Percentiles rank a stretch among this genome's conserved stretches.
Conservation (phyloP, 2,888 invertebrate genomes). For the Pharmacophagus antenor region DNA sequence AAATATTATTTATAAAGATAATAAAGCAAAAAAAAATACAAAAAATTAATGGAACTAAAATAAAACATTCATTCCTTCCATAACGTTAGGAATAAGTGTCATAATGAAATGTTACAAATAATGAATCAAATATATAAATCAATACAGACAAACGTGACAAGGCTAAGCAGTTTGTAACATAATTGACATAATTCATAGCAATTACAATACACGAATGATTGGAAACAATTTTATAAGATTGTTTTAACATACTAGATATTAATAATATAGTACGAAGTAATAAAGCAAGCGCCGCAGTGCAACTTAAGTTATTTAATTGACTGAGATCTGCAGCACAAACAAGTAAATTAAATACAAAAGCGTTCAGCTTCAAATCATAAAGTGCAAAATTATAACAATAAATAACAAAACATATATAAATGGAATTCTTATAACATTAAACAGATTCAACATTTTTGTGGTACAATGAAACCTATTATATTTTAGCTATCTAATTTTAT, state of each 20-base stretch:
- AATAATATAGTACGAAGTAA: not conserved
- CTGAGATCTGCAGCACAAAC: not conserved
- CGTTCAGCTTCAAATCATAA: no score
- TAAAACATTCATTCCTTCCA: no score
- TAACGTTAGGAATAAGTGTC: constrained; percentile 1
- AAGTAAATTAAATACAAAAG: constrained; percentile 4
- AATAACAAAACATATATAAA: no score
- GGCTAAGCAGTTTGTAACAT: constrained; percentile 8
- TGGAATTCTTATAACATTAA: no score
- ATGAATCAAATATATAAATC: constrained; percentile 8
- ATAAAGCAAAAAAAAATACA: no score
- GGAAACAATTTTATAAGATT: not conserved
- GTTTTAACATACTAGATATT: not conserved
- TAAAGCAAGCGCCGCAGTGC: not conserved
- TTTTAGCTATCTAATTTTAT: no score
- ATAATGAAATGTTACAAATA: constrained; percentile 6
- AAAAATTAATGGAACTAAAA: no score
- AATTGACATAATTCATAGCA: constrained; percentile 19
- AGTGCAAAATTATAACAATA: not conserved
- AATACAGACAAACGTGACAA: constrained; percentile 11
- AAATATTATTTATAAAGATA: no score
- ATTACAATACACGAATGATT: constrained; percentile 9
- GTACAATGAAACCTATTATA: no score
- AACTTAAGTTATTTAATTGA: not conserved
- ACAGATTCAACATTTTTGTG: no score